Percentiles rank a stretch among this genome's conserved stretches.
These are phyloP conservation scores for Campoplex capitator DNA, from an alignment of 2,888 invertebrate species.

Conservation along the genomic window DNA sequence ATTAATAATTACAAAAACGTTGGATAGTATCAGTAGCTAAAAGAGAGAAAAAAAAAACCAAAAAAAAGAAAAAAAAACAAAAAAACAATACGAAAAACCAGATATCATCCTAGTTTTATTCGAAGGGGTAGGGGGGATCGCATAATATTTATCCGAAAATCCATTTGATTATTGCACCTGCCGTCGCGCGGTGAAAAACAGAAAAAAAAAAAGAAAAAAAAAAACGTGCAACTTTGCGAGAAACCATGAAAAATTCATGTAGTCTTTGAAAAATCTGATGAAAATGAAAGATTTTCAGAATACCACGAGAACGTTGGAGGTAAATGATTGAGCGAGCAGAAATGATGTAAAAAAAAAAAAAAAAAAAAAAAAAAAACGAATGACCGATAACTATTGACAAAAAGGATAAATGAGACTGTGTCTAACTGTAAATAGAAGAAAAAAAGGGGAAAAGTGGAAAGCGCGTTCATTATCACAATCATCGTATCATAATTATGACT, in stretches of 20 bases:
- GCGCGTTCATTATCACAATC: conserved; percentile 75
- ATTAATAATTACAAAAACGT: conserved; percentile 59
- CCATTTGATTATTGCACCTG: conserved; percentile 62
- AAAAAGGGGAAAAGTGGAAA: conserved; percentile 60
- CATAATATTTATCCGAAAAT: conserved; percentile 63
- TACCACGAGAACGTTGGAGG: not conserved
- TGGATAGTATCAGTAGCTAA: conserved; percentile 58
- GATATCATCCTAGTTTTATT: conserved; percentile 60
- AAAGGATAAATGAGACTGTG: conserved; percentile 69
- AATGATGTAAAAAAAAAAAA: conserved; percentile 40
- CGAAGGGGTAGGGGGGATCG: conserved; percentile 53
- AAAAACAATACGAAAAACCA: conserved; percentile 46
- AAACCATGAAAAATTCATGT: not conserved
- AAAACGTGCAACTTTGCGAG: conserved; percentile 29
- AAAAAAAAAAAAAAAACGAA: conserved; percentile 33
- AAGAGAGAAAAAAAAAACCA: conserved; percentile 37
- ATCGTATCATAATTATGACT: conserved; percentile 53
- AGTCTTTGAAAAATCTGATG: conserved; percentile 19
- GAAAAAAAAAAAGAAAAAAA: not conserved
- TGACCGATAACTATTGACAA: conserved; percentile 50
- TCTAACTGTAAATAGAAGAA: conserved; percentile 76
- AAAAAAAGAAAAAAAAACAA: conserved; percentile 45
- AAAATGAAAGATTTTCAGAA: conserved; percentile 47
- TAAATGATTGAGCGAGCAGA: conserved; percentile 18
- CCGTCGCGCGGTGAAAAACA: not conserved